phyloP scores from a whole-genome alignment of 2,797 vertebrate species.

The Mormyrops boulengeri region DNA sequence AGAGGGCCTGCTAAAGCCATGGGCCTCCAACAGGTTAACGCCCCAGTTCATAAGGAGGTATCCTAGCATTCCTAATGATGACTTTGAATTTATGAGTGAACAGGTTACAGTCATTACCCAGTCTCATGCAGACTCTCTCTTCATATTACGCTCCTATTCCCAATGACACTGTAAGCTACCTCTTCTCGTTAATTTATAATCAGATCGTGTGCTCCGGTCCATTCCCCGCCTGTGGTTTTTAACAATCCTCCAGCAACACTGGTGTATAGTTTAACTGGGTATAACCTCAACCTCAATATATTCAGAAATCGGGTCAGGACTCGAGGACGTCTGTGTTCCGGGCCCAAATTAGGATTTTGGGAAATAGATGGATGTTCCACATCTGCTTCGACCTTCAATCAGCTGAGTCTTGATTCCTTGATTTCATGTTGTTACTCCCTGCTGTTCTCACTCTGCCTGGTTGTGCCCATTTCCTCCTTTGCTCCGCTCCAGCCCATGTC shows the following conservation, averaged over 20 bases:
- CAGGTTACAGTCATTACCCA: background rate
- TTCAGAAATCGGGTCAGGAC: background rate
- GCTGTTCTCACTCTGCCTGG: background rate
- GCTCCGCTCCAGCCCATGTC: background rate
- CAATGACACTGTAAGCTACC: conserved; percentile 52
- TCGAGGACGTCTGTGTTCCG: background rate
- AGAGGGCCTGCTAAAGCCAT: background rate
- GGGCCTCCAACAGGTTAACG: background rate
- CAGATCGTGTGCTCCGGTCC: conserved; percentile 21
- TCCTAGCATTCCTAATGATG: background rate
- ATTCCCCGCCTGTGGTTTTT: conserved; percentile 7
- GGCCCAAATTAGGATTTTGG: background rate
- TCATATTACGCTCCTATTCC: conserved; percentile 50
- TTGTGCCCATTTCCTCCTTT: background rate
- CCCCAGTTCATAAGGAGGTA: background rate
- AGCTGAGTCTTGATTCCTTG: background rate
- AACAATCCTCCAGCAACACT: background rate
- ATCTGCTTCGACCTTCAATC: background rate
- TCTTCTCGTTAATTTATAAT: conserved; percentile 58
- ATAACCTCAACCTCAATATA: background rate
- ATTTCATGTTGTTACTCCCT: background rate
- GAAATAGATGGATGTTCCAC: background rate
- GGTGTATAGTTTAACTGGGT: background rate
- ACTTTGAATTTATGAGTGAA: background rate
- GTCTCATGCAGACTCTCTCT: conserved; percentile 11